Conservation (phyloP, 2,888 invertebrate genomes). For the Bellardia pandia region DNA sequence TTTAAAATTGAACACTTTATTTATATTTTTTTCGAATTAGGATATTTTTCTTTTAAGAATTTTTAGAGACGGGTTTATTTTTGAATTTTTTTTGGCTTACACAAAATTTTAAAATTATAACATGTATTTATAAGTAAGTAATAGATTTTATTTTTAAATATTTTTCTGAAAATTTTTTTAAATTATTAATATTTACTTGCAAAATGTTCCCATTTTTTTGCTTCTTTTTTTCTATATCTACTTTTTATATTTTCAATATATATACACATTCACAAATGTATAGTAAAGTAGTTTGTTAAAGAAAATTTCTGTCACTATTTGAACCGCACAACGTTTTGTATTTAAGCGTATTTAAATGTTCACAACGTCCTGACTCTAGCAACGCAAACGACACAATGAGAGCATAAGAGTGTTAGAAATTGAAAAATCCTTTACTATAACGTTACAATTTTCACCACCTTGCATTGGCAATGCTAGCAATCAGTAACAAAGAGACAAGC, state of each 20-base stretch:
- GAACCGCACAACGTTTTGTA: slow-evolving; percentile 68
- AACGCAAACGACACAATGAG: slow-evolving; percentile 84
- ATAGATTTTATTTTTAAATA: slow-evolving; percentile 6
- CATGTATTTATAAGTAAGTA: not conserved
- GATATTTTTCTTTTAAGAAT: not conserved
- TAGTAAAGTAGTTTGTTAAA: slow-evolving; percentile 57
- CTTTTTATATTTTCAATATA: slow-evolving; percentile 54
- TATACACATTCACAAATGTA: slow-evolving; percentile 52
- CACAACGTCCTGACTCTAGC: slow-evolving; percentile 83
- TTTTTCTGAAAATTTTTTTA: slow-evolving; percentile 9
- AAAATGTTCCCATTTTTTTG: slow-evolving; percentile 66
- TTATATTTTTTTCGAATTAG: slow-evolving; percentile 7
- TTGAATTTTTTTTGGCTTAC: not conserved
- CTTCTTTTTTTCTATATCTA: slow-evolving; percentile 66
- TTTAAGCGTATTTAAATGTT: slow-evolving; percentile 63
- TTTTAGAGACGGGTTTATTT: not conserved
- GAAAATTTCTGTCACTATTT: slow-evolving; percentile 69
- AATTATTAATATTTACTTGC: slow-evolving; percentile 34
- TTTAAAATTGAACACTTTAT: slow-evolving; percentile 51
- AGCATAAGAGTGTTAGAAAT: slow-evolving; percentile 70
- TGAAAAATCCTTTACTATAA: slow-evolving; percentile 78
- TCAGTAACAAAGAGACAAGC: not conserved
- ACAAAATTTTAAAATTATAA: not conserved
- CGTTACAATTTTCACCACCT: slow-evolving; percentile 74
- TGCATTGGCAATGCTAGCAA: not conserved